Percentiles rank a stretch among this genome's conserved stretches.
phyloP scores from a whole-genome alignment of 2,113 vertebrate species.

The Marmota monax region DNA sequence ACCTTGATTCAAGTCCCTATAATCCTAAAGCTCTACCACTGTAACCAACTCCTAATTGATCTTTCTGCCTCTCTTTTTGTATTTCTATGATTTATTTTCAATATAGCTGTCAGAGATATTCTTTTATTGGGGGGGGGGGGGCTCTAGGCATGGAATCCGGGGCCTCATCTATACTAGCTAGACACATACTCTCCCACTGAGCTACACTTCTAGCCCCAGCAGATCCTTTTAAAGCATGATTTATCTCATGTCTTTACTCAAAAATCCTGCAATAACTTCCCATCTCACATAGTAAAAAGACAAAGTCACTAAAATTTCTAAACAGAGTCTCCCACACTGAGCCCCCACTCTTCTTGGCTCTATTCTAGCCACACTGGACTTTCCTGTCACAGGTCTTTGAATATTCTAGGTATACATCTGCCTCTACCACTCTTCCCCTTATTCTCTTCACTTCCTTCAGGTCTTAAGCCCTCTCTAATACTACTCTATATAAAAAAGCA shows the following conservation, averaged over 20 bases:
- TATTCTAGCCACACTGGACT: neutral
- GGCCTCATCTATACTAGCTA: neutral
- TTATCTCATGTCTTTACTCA: neutral
- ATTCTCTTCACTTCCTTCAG: neutral
- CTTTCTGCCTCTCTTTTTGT: neutral
- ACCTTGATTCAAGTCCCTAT: neutral
- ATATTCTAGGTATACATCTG: neutral
- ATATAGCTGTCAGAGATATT: neutral
- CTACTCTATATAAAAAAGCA: neutral
- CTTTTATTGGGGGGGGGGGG: neutral
- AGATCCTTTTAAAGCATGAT: constrained; percentile 11
- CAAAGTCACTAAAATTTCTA: neutral
- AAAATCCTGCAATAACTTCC: neutral
- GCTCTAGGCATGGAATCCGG: neutral
- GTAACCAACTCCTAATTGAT: neutral
- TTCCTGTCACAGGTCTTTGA: neutral
- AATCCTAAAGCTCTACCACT: neutral
- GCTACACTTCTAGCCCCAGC: neutral
- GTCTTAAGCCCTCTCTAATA: neutral
- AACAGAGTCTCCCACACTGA: neutral
- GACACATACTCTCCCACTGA: neutral
- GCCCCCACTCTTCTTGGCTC: neutral
- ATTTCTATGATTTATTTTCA: constrained; percentile 4
- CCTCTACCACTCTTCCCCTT: neutral
- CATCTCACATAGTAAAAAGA: constrained; percentile 28